Base-by-base conservation (phyloP, 2,888 invertebrate genomes). In the Axea sp. region DNA sequence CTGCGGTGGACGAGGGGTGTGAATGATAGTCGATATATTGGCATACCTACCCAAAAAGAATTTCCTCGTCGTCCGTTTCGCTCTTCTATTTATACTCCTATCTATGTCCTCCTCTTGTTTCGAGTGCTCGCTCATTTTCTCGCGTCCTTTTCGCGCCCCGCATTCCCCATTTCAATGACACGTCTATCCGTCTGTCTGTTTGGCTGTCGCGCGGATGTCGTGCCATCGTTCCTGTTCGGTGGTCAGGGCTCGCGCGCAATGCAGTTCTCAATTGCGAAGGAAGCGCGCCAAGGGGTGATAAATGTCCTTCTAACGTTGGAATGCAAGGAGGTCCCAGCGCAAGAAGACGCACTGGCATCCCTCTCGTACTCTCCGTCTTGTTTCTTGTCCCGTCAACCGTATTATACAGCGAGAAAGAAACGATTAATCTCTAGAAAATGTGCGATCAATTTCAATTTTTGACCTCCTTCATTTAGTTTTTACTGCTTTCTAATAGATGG, bases 41-140 rank as follows among this genome's bases (percentile, higher is more conserved):
- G 86, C 86, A 86, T 87, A 87, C 86, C 86, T 83, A 81, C 76
- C 83, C 47, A 83, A 86, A 86, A 86, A 86, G 86, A 86, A 87
- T 87, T 87, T 85, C 83, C 81, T 77, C 81, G 76, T 75, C 78
- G 77, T 80, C 77, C 79, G 77, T 69, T 68, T 75, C 59, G 74
- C 53, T 75, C 64, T 45, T 75, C 62, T 60, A 43, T 51, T 64
- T 37, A 22, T 47, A 59, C 51, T 41, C 59, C 51, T 35, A 59
- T 57, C 57, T 67, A 55, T 55, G 64, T 64, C 62, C 68, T 37
- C 68, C 60, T 45, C 45, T 51, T 33, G 59, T 68, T 57, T 60
- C 60, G 33, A 53, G 60, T 30, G 15, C 67, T 71, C 45, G 57
- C 65, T 65, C 71, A 60, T 75, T 71, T 65, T 71, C 69, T 60